These are phyloP conservation scores for Elephantulus edwardii DNA, from an alignment of 2,113 vertebrate genomes.

Conservation along the genomic window DNA sequence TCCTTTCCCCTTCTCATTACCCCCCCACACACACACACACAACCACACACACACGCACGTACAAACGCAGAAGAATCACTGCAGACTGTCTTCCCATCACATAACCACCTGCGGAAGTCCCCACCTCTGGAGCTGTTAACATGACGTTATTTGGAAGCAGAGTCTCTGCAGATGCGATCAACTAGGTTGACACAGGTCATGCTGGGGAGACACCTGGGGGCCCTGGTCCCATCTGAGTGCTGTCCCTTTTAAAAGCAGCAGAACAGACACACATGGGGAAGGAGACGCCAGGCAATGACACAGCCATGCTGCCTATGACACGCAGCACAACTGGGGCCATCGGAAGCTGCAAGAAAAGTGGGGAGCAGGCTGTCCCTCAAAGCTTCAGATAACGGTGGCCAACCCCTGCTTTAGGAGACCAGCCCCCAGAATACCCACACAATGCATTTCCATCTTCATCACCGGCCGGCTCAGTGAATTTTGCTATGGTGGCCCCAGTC, in stretches of 20 bases:
- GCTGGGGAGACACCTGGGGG: neutral
- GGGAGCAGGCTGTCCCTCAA: neutral
- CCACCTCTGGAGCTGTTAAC: too few species aligned
- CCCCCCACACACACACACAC: too few species aligned
- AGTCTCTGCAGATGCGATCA: neutral
- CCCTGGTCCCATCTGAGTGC: neutral
- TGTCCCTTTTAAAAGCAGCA: neutral
- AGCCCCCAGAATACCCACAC: neutral
- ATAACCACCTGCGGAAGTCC: neutral
- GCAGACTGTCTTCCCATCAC: neutral
- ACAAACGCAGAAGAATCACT: too few species aligned
- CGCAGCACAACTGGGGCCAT: neutral
- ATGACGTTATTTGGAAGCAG: neutral
- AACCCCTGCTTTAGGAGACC: neutral
- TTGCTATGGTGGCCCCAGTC: neutral
- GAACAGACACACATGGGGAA: neutral
- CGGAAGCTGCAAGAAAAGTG: neutral
- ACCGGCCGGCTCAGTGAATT: neutral
- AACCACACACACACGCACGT: too few species aligned
- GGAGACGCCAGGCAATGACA: neutral
- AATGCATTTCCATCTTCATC: neutral
- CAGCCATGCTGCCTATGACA: neutral
- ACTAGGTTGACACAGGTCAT: neutral
- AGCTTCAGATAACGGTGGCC: neutral
- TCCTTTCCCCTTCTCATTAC: too few species aligned